Percentiles rank a stretch among this genome's conserved stretches.
Evolutionary conservation across 2,113 vertebrate genomes (phyloP).

Genomic region (Corythoichthys intestinalis): DNA sequence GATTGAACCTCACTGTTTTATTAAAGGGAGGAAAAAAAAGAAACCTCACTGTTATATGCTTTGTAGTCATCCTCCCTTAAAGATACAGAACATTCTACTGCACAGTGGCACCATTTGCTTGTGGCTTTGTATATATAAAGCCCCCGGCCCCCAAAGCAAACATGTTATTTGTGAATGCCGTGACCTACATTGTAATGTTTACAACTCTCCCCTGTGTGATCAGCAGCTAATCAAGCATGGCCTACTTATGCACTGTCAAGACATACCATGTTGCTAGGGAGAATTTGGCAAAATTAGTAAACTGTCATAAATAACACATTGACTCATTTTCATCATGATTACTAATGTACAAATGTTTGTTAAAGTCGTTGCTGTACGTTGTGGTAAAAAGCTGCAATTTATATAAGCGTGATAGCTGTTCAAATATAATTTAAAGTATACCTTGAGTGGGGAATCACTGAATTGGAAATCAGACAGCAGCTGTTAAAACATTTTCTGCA

Average conservation of each 20-base stretch:
- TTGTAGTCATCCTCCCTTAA: not conserved
- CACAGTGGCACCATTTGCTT: not conserved
- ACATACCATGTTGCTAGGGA: slow-evolving; percentile 12
- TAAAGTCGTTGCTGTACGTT: not conserved
- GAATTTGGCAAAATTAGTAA: not conserved
- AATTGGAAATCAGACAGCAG: not conserved
- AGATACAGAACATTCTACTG: not conserved
- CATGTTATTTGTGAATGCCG: slow-evolving; percentile 45
- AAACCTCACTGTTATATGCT: not conserved
- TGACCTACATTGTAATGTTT: slow-evolving; percentile 67
- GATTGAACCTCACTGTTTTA: not conserved
- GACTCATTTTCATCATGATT: not conserved
- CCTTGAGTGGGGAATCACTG: not conserved
- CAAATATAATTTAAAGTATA: not conserved
- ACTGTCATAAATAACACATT: not conserved
- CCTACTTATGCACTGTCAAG: slow-evolving; percentile 77
- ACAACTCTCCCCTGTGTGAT: slow-evolving; percentile 54
- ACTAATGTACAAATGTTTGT: not conserved
- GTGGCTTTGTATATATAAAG: not conserved
- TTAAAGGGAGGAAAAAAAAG: too few species aligned
- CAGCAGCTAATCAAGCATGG: slow-evolving; percentile 59
- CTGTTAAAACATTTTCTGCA: not conserved
- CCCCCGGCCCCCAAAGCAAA: not conserved
- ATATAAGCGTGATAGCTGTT: not conserved
- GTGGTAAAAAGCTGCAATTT: not conserved